These are phyloP conservation scores for Brachionus sp. DNA, from an alignment of 1,140 invertebrate species.

Conservation along the genomic window DNA sequence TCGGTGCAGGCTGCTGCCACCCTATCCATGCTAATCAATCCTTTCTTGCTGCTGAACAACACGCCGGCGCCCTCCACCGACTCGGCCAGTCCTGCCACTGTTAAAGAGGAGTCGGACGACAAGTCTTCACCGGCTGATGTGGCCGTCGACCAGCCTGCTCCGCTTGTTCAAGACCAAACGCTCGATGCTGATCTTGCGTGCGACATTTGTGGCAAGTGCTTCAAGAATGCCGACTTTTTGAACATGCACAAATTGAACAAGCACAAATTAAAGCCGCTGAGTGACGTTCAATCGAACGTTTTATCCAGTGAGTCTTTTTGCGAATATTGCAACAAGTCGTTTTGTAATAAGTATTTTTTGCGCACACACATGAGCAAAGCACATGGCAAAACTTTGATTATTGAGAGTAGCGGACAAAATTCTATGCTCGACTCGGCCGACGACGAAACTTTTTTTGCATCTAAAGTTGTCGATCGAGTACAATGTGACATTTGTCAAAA, in stretches of 20 bases:
- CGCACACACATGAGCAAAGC: conserved; percentile 35
- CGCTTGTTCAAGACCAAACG: not conserved
- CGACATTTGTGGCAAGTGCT: conserved; percentile 6
- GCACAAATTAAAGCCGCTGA: conserved; percentile 29
- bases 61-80: not conserved
- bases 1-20: conserved; percentile 23
- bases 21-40: conserved; percentile 15
- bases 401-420: conserved; percentile 23
- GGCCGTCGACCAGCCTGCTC: too few relatives aligned
- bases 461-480: conserved; percentile 63
- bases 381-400: conserved; percentile 42
- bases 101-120: not conserved
- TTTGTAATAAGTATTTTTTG: conserved; percentile 46
- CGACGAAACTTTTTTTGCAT: conserved; percentile 48
- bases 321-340: conserved; percentile 39
- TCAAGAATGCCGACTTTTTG: conserved; percentile 15
- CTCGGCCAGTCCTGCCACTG: not conserved
- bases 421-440: not conserved
- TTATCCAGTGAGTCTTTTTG: conserved; percentile 26
- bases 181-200: not conserved
- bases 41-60: not conserved
- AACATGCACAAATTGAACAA: conserved; percentile 39
- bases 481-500: conserved; percentile 98
- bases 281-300: conserved; percentile 17
- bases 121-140: not conserved